Evolutionary conservation across 2,113 vertebrate genomes (phyloP).

Genomic region (Megatriorchis doriae): DNA sequence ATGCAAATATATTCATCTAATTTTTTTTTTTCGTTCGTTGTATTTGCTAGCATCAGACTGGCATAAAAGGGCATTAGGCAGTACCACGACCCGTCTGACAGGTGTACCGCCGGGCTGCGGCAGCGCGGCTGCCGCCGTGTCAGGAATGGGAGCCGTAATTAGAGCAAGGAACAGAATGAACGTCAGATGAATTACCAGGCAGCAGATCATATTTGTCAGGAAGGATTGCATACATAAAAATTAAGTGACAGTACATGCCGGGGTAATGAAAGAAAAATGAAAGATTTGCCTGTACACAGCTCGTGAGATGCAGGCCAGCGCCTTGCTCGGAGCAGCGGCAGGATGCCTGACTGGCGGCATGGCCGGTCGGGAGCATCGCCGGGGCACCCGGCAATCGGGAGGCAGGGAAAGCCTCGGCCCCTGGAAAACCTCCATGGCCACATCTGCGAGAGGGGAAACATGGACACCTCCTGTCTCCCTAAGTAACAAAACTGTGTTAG

Average conservation of each 20-base stretch:
- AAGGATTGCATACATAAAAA: slow-evolving; percentile 82
- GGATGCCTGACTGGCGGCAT: neutral
- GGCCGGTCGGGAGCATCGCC: rapidly evolving
- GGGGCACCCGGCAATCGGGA: rapidly evolving
- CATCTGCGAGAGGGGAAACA: neutral
- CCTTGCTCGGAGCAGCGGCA: slow-evolving; percentile 16
- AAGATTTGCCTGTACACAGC: slow-evolving; percentile 77
- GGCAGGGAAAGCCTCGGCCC: neutral
- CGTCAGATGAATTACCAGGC: slow-evolving; percentile 79
- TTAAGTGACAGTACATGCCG: slow-evolving; percentile 84
- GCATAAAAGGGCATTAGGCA: slow-evolving; percentile 77
- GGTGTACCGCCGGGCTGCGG: slow-evolving; percentile 69
- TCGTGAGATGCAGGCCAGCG: slow-evolving; percentile 47
- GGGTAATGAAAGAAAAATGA: slow-evolving; percentile 81
- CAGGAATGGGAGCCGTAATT: slow-evolving; percentile 76
- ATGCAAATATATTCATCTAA: slow-evolving; percentile 62
- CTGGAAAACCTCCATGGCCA: rapidly evolving
- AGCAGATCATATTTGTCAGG: slow-evolving; percentile 83
- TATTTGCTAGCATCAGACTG: slow-evolving; percentile 68
- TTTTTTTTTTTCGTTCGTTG: neutral
- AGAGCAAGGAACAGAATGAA: slow-evolving; percentile 78
- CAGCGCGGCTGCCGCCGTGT: slow-evolving; percentile 52
- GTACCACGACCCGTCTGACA: slow-evolving; percentile 71
- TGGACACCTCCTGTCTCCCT: neutral
- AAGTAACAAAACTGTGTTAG: rapidly evolving